Percentiles rank a stretch among this genome's conserved stretches.
Evolutionary conservation across 2,888 invertebrate genomes (phyloP).

Genomic region (Ctena decussata): DNA sequence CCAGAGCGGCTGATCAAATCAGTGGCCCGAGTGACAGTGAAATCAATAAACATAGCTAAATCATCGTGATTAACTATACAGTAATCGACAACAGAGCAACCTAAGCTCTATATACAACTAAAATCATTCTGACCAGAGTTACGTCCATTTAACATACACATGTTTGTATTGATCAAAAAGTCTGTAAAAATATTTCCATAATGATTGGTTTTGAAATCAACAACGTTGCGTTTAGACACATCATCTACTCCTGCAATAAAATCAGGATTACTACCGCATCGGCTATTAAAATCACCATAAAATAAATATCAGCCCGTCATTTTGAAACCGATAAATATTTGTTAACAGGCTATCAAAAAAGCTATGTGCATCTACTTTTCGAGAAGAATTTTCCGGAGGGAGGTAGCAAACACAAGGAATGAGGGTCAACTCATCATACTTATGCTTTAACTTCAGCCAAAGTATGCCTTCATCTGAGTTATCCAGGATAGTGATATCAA

Average conservation of each 20-base stretch:
- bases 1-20: not conserved
- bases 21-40: not conserved
- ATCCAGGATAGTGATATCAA: not conserved
- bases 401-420: no score
- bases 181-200: no score
- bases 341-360: conserved; percentile 10
- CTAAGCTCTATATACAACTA: not conserved
- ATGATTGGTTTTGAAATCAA: no score
- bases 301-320: not conserved
- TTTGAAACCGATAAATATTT: not conserved
- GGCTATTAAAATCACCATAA: no score
- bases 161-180: no score
- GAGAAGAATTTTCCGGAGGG: not conserved
- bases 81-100: not conserved
- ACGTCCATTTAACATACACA: no score
- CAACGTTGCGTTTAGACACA: no score
- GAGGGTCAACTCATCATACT: not conserved
- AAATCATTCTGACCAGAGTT: not conserved
- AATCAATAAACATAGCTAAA: not conserved
- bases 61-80: not conserved
- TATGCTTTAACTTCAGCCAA: conserved; percentile 16
- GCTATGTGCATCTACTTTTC: not conserved
- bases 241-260: no score
- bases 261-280: no score
- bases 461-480: conserved; percentile 22